These are phyloP conservation scores for Allacma fusca DNA, from an alignment of 2,888 invertebrate genomes.

Conservation along the genomic window DNA sequence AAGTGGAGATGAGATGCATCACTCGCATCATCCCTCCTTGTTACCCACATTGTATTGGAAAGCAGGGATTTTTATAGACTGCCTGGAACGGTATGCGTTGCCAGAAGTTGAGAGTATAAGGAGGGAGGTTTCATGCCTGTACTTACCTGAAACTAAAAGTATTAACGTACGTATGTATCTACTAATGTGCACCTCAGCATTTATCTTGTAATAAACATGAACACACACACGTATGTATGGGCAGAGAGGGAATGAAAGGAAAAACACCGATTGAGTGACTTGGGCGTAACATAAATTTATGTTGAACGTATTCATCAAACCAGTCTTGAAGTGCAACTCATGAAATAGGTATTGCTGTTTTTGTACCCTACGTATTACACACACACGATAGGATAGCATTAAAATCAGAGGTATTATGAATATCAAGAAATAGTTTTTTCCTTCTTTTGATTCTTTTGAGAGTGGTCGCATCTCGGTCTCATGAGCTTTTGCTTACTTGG, in stretches of 20 bases:
- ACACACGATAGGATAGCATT: too few species aligned
- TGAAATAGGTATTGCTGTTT: neutral
- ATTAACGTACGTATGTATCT: too few species aligned
- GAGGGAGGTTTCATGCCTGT: too few species aligned
- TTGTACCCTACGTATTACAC: neutral
- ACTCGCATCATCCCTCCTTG: slow-evolving; percentile 4
- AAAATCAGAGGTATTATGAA: neutral
- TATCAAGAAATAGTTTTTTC: neutral
- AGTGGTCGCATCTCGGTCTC: too few species aligned
- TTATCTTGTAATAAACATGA: slow-evolving; percentile 10
- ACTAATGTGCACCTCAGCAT: neutral
- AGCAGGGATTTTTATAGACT: too few species aligned
- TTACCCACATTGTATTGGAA: too few species aligned
- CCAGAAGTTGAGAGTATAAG: too few species aligned
- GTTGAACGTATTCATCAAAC: slow-evolving; percentile 45
- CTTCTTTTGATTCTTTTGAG: too few species aligned
- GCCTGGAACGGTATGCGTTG: too few species aligned
- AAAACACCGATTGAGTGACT: slow-evolving; percentile 44
- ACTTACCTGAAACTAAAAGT: too few species aligned
- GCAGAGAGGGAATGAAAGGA: slow-evolving; percentile 35
- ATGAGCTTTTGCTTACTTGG: too few species aligned
- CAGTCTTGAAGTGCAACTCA: slow-evolving; percentile 21
- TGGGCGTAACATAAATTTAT: slow-evolving; percentile 44
- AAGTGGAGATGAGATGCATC: neutral
- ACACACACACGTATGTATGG: slow-evolving; percentile 7